Evolutionary conservation across 2,113 vertebrate species (phyloP), one percentile per base, ranked within the genome.

Genomic region (Quiscalus mexicanus): DNA sequence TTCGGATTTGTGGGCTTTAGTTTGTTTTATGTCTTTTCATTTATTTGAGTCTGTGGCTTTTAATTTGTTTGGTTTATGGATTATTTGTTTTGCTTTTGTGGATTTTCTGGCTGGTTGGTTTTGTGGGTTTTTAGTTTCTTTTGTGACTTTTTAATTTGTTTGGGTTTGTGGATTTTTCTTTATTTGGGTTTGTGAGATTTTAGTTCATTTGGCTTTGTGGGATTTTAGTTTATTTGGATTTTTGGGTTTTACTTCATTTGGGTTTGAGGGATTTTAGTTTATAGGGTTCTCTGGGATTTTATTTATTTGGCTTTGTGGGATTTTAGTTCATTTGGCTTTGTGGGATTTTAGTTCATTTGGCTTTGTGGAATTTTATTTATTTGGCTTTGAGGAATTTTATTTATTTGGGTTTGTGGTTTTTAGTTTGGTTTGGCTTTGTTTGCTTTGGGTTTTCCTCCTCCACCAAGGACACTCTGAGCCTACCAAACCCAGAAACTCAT

Each of bases 401-500:
- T 41, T 41, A 41, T 18, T 45, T 45, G 44, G 10, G 2, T 21
- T 45, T 45, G 18, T 45, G 15, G 6, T 5, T 56, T 58, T 35
- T 59, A 35, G 4, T 17, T 59, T 7, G 3, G 4, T 50, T 30
- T 28, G 33, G 1, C 6, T 49, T 31, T 23, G 5, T 39, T 47
- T 30, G 10, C 2, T 25, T 58, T 9, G 52, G 6, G 2, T 42
- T 87, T 45, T 14, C 12, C 15, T 23, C 37, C 9, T 37, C 58
- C 76, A 5, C 30, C 28, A 6, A 15, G 6, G 20, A 14, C 37
- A 6, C 1, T 0, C 4, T 3, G 24, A 12, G 0, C 12, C 67
- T 4, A 33, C 8, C 69, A 56, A 17, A 45, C 45, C 14, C 63
- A 53, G 47, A 20, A 70, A 12, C 37, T 15, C 41, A 19, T 24